phyloP scores from a whole-genome alignment of 2,113 vertebrate genomes.

The Megaceryle torquata region DNA sequence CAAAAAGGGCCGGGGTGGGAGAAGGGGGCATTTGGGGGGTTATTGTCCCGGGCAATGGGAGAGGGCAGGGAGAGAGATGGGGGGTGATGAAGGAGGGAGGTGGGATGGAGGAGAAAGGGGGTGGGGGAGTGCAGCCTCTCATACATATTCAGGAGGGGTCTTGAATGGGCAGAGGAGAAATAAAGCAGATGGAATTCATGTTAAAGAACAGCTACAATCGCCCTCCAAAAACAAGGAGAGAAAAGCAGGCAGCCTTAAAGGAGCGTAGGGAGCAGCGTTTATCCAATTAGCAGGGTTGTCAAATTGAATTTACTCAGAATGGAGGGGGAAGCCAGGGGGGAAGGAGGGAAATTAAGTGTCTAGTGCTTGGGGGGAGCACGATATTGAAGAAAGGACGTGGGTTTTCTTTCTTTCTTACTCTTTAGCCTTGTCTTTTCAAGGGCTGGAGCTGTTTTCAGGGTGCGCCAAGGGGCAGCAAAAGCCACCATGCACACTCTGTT shows the following conservation, averaged over 20 bases:
- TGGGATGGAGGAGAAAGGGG: constrained; percentile 33
- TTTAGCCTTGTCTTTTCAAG: constrained; percentile 51
- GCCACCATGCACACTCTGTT: not conserved
- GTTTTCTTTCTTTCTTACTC: constrained; percentile 19
- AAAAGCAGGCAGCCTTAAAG: constrained; percentile 83
- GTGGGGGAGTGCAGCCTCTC: constrained; percentile 38
- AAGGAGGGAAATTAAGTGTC: constrained; percentile 69
- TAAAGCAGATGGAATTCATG: constrained; percentile 87
- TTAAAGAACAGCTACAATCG: constrained; percentile 79
- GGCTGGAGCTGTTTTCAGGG: constrained; percentile 39
- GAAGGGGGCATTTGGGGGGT: constrained; percentile 82
- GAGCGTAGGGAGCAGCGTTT: constrained; percentile 80
- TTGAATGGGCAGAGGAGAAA: constrained; percentile 78
- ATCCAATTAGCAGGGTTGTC: constrained; percentile 99
- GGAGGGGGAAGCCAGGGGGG: constrained; percentile 41
- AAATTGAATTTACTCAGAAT: constrained; percentile 94
- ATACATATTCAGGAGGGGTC: constrained; percentile 90
- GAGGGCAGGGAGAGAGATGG: constrained; percentile 57
- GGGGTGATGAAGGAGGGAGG: constrained; percentile 4
- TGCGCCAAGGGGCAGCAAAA: not conserved
- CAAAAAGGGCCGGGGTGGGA: constrained; percentile 49
- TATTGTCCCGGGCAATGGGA: constrained; percentile 73
- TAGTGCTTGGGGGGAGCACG: constrained; percentile 36
- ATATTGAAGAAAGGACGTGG: constrained; percentile 61
- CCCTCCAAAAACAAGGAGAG: constrained; percentile 82